Base-by-base conservation (phyloP, 2,888 invertebrate species). In the Oxystoma pomonae region DNA sequence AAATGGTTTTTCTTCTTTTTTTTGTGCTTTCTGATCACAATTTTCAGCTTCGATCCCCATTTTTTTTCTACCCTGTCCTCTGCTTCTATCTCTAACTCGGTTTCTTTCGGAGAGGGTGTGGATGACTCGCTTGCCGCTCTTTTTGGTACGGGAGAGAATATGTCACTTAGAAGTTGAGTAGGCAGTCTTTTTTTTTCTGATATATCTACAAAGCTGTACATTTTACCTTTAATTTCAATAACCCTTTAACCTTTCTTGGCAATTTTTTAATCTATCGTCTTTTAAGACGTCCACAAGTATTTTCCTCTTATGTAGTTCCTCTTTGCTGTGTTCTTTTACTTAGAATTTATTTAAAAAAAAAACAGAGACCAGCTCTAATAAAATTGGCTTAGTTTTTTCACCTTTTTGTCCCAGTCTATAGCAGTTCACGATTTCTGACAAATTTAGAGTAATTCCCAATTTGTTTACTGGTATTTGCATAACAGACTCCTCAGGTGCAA, bases 391-490 rank as follows among this genome's bases (percentile, higher is more conserved):
- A 9, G 50, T 12, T 50, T 50, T 50, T 50, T 50, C 12, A 50
- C 50, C 50, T 50, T 50, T 50, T 50, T 50, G 50, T 50, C 50
- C 50, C 50, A 50, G 50, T 50, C 50, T 50, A 50, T 50, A 50
- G 50, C 50, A 50, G 50, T 50, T n/a, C 50, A n/a, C 50, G 9
- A 50, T 50, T 12, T 50, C 50, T 50, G 50, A 9, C n/a, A n/a
- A 12, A 50, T 9, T 50, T 9, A 50, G 9, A 9, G 50, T 12
- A 50, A 50, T 50, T 50, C 50, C 50, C 50, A 50, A 50, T 50
- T 50, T 50, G n/a, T 50, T 50, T 50, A n/a, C n/a, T 50, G n/a
- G n/a, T n/a, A n/a, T n/a, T n/a, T n/a, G n/a, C n/a, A n/a, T n/a
- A n/a, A n/a, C n/a, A n/a, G n/a, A n/a, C n/a, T n/a, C n/a, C n/a